phyloP scores from a whole-genome alignment of 1,140 invertebrate genomes.

The Drosophila elegans region DNA sequence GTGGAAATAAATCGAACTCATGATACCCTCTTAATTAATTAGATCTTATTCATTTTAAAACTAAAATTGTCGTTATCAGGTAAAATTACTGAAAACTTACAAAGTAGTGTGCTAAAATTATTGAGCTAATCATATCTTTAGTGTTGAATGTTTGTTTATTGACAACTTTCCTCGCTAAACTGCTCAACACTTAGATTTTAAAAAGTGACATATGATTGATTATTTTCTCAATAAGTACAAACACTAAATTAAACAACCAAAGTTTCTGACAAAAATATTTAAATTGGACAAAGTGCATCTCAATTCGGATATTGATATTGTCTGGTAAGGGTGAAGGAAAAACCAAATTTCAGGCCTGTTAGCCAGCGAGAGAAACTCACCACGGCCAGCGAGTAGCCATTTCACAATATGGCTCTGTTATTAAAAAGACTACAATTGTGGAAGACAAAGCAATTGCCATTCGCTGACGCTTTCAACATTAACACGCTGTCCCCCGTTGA shows the following conservation, averaged over 20 bases:
- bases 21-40: constrained; percentile 1
- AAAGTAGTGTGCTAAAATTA: neutral
- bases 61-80: no score
- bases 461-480: constrained; percentile 27
- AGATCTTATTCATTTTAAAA: neutral
- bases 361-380: constrained; percentile 62
- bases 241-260: neutral
- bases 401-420: constrained; percentile 49
- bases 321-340: constrained; percentile 20
- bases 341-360: constrained; percentile 59
- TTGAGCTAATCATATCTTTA: neutral
- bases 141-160: constrained; percentile 6
- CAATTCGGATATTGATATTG: constrained; percentile 6
- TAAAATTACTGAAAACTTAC: no score
- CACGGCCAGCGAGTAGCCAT: constrained; percentile 38
- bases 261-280: neutral
- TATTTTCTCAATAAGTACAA: constrained; percentile 9
- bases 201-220: neutral
- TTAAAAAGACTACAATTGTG: constrained; percentile 24
- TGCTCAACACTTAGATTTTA: neutral
- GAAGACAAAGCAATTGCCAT: constrained; percentile 39
- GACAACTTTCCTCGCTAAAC: neutral
- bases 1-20: neutral
- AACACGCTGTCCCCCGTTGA: constrained; percentile 12
- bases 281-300: constrained; percentile 23